phyloP scores from a whole-genome alignment of 2,113 vertebrate genomes.

The Cottus gobio region DNA sequence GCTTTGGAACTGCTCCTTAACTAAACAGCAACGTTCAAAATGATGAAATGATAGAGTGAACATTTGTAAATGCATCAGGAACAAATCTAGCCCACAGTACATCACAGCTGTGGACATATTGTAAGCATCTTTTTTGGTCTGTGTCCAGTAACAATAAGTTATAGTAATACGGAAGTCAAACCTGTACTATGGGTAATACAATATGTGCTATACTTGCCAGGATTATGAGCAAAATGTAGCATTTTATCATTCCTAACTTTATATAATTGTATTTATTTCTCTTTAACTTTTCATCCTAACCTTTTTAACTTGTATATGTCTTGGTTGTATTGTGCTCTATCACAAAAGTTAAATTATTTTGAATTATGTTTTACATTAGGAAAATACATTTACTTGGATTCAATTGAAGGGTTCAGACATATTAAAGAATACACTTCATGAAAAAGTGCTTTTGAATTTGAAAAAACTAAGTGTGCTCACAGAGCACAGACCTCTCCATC shows the following conservation, averaged over 20 bases:
- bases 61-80: slow-evolving; percentile 46
- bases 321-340: not conserved
- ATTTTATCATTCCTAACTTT: not conserved
- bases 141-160: not conserved
- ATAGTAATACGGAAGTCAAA: not conserved
- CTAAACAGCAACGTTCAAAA: slow-evolving; percentile 61
- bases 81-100: slow-evolving; percentile 18
- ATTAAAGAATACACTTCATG: not conserved
- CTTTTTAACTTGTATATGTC: not conserved
- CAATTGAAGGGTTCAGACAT: not conserved
- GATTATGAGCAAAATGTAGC: too few species aligned
- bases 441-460: not conserved
- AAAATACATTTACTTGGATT: not conserved
- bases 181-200: not conserved
- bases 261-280: not conserved
- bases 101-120: slow-evolving; percentile 7
- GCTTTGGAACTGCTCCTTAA: slow-evolving; percentile 57
- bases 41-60: slow-evolving; percentile 62
- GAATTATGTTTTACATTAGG: not conserved
- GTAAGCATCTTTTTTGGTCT: not conserved
- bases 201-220: not conserved
- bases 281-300: not conserved
- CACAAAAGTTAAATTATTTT: not conserved
- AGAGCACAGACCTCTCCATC: not conserved
- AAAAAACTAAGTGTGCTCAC: not conserved